These are phyloP conservation scores for Zaprionus lineosus DNA, from an alignment of 2,888 invertebrate species.

Conservation along the genomic window DNA sequence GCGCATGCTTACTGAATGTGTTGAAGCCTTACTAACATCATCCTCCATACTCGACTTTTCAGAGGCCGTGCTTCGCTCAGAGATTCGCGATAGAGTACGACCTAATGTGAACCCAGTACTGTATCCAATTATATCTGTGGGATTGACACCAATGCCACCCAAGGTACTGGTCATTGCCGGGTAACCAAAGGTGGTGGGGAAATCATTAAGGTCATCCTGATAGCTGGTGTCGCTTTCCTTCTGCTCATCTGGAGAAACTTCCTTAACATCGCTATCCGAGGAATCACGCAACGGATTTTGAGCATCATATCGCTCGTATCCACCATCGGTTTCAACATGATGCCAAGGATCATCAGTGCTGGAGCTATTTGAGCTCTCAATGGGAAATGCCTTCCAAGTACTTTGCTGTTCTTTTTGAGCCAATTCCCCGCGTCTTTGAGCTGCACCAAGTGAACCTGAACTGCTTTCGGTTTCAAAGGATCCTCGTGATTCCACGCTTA, in stretches of 20 bases:
- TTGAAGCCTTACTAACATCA: slow-evolving; percentile 93
- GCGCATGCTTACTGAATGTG: slow-evolving; percentile 91
- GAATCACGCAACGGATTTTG: slow-evolving; percentile 79
- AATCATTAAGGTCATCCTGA: slow-evolving; percentile 90
- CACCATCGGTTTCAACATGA: slow-evolving; percentile 88
- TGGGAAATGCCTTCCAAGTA: slow-evolving; percentile 92
- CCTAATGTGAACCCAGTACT: slow-evolving; percentile 89
- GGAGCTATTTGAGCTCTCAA: slow-evolving; percentile 93
- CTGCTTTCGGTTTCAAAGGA: slow-evolving; percentile 90
- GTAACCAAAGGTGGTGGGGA: slow-evolving; percentile 89
- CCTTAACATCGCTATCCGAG: slow-evolving; percentile 82
- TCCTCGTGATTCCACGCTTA: slow-evolving; percentile 88
- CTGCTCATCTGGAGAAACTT: slow-evolving; percentile 84
- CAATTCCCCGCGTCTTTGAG: slow-evolving; percentile 86
- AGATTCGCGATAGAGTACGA: slow-evolving; percentile 92
- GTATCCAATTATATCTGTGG: slow-evolving; percentile 88
- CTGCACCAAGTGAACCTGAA: slow-evolving; percentile 89
- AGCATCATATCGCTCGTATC: slow-evolving; percentile 85
- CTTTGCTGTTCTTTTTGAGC: slow-evolving; percentile 88
- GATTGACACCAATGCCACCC: slow-evolving; percentile 84
- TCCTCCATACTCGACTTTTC: slow-evolving; percentile 94
- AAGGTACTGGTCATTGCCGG: slow-evolving; percentile 85
- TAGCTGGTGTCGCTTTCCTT: slow-evolving; percentile 86
- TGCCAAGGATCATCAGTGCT: slow-evolving; percentile 93
- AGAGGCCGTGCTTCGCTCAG: slow-evolving; percentile 93